Evolutionary conservation across 2,113 vertebrate species (phyloP), one percentile per base, ranked within the genome.

Genomic region (Phrynosoma platyrhinos): DNA sequence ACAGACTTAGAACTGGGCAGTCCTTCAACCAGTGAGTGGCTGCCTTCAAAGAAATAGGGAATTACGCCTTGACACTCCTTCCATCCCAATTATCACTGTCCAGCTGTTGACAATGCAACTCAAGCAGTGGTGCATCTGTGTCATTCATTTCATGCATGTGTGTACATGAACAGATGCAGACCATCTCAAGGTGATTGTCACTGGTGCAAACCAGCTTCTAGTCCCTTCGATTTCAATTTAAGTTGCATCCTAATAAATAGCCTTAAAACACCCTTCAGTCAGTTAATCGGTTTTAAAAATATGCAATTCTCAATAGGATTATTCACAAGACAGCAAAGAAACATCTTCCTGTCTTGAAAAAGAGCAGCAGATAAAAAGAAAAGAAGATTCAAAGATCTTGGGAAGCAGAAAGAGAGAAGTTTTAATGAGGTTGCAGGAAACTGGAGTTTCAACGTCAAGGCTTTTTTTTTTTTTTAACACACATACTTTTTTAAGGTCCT

Each of bases 351-450:
- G 71, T 75, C 25, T 77, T 47, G 71, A 36, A 80, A 79, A 58
- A 80, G 75, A 58, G 82, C 82, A 79, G 52, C 53, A 30, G 18
- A 20, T 16, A 88, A 89, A 90, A 74, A 62, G 74, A 75, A 80
- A 75, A 84, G 76, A 62, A 74, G 9, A 89, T 74, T 21, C 5
- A 69, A 88, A 30, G 40, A 68, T 88, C 78, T 90, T 86, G 83
- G 32, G 42, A 87, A 74, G 18, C 90, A 89, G 89, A 68, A 84
- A 79, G 80, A 91, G 71, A 86, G 69, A 77, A 91, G 86, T 92
- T 91, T 92, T 93, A 94, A 91, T 90, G 90, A 94, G 92, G 89
- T 82, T 18, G 53, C 4, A 18, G 84, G 84, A 94, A 94, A 83
- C 79, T 36, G 87, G 92, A 94, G 93, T 92, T 82, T 91, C 86